Evolutionary conservation across 2,888 invertebrate genomes (phyloP).

Genomic region (Ischnus inquisitorius): DNA sequence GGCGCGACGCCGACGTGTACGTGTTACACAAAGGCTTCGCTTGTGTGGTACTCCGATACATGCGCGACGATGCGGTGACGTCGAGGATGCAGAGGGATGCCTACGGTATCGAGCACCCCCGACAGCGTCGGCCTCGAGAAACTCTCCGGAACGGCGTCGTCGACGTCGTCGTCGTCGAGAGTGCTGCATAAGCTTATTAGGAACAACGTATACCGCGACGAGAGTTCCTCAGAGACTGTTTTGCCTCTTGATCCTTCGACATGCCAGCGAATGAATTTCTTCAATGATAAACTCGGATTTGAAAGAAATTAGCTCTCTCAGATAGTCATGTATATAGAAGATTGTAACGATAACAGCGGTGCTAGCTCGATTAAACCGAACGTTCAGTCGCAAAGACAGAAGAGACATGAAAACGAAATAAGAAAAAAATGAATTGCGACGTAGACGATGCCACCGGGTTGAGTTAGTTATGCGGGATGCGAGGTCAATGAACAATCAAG

Average conservation of each 20-base stretch:
- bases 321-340: neutral
- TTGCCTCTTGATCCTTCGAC: constrained; percentile 69
- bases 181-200: constrained; percentile 85
- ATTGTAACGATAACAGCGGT: neutral
- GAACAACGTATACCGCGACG: constrained; percentile 54
- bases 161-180: constrained; percentile 77
- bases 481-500: too few species aligned
- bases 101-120: constrained; percentile 63
- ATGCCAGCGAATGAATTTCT: constrained; percentile 40
- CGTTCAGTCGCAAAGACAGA: too few species aligned
- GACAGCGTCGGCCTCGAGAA: constrained; percentile 58
- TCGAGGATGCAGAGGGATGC: constrained; percentile 70
- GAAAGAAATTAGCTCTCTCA: neutral
- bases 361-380: too few species aligned
- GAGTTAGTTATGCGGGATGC: too few species aligned
- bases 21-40: constrained; percentile 39
- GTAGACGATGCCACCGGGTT: too few species aligned
- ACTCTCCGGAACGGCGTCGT: constrained; percentile 60
- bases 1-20: constrained; percentile 43
- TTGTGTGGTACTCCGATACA: constrained; percentile 61
- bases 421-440: neutral
- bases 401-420: neutral
- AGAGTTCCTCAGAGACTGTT: constrained; percentile 60
- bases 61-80: constrained; percentile 50
- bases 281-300: constrained; percentile 1